A percentile compares a stretch with the other conserved stretches of the same genome.
Evolutionary conservation across 2,113 vertebrate genomes (phyloP).

Genomic region (Sander lucioperca): DNA sequence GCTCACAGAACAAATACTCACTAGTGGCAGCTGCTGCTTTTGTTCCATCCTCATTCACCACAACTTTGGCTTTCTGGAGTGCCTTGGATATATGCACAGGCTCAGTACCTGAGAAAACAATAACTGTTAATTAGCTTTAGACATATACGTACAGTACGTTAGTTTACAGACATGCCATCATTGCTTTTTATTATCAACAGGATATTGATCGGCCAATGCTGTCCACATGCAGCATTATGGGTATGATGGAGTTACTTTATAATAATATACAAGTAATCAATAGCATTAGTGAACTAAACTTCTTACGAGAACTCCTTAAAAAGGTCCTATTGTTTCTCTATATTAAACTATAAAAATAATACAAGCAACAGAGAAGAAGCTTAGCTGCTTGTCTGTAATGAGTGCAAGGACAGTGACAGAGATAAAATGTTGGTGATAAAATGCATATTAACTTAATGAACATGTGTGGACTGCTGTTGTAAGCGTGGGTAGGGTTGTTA

Average conservation of each 20-base stretch:
- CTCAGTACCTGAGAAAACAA: conserved; percentile 85
- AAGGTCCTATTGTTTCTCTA: too few species aligned
- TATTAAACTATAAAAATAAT: too few species aligned
- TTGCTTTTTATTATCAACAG: neutral
- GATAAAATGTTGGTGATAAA: too few species aligned
- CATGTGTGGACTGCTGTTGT: too few species aligned
- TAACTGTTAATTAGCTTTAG: neutral
- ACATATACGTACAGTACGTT: neutral
- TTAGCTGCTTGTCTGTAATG: too few species aligned
- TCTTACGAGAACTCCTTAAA: too few species aligned
- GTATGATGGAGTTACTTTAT: too few species aligned
- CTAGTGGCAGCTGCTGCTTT: conserved; percentile 94
- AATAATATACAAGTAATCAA: neutral
- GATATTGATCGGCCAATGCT: neutral
- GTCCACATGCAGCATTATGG: neutral
- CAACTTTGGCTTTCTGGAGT: conserved; percentile 95
- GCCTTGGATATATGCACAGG: conserved; percentile 89
- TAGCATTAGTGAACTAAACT: neutral
- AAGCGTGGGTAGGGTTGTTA: too few species aligned
- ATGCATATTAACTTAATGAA: too few species aligned
- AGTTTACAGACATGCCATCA: neutral
- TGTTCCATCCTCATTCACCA: conserved; percentile 96
- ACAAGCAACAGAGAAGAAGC: too few species aligned
- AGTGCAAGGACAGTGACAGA: too few species aligned
- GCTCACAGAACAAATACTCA: conserved; percentile 75